phyloP scores from a whole-genome alignment of 2,888 invertebrate genomes.

The Tipula lateralis region DNA sequence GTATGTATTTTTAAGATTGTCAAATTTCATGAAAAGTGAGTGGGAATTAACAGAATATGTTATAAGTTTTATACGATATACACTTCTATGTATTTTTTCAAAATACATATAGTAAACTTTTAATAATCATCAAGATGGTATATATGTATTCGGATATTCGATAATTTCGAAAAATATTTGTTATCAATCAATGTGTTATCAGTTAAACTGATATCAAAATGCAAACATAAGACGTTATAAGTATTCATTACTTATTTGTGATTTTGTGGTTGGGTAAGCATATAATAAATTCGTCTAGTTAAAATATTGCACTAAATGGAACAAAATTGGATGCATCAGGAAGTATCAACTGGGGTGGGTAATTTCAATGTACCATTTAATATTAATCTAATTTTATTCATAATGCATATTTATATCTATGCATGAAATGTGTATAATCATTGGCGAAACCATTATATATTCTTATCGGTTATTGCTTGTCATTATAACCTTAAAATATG shows the following conservation, averaged over 20 bases:
- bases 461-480: neutral
- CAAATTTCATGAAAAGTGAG: no score
- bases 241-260: neutral
- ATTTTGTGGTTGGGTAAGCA: neutral
- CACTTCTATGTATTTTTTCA: no score
- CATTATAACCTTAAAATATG: neutral
- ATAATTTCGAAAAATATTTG: no score
- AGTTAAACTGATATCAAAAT: neutral
- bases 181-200: neutral
- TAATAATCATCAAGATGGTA: no score
- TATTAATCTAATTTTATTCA: neutral
- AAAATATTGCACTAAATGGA: constrained; percentile 32
- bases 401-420: neutral
- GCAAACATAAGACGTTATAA: neutral
- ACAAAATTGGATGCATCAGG: constrained; percentile 64
- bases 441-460: neutral
- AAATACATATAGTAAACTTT: no score
- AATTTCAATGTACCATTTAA: neutral
- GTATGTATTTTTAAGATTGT: no score
- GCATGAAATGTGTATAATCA: neutral
- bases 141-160: no score
- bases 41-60: no score
- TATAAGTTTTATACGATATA: no score
- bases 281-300: neutral
- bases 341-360: constrained; percentile 77